Evolutionary conservation across 2,888 invertebrate species (phyloP).

Genomic region (Argyresthia albistria): DNA sequence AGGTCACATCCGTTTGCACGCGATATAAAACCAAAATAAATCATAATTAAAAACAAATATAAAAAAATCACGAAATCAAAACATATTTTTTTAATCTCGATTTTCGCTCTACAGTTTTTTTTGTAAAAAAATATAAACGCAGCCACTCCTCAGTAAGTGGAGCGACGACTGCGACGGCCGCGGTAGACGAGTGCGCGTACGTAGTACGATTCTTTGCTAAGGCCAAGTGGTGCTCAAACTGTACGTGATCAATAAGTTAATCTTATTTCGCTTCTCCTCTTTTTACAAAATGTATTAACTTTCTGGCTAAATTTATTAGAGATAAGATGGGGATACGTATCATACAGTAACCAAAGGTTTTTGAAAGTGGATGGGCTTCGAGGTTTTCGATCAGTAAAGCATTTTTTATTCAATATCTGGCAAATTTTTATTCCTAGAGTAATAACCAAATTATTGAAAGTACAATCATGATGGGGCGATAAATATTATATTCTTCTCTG

Average conservation of each 20-base stretch:
- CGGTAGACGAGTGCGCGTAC: neutral
- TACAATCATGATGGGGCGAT: no score
- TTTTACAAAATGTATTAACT: no score
- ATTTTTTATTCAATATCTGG: no score
- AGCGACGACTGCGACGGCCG: conserved; percentile 21
- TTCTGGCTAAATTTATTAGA: no score
- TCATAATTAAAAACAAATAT: neutral
- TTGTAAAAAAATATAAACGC: conserved; percentile 14
- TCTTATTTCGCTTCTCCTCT: no score
- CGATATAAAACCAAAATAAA: neutral
- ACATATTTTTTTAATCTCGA: neutral
- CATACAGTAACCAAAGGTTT: no score
- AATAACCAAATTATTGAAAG: no score
- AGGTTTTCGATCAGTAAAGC: no score
- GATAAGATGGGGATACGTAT: no score
- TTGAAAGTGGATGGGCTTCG: no score
- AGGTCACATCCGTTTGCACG: neutral
- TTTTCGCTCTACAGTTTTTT: conserved; percentile 4
- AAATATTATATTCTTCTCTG: neutral
- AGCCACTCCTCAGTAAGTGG: conserved; percentile 33
- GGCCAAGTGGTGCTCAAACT: conserved; percentile 37
- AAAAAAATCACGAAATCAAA: neutral
- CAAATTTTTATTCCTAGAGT: no score
- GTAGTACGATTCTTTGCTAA: conserved; percentile 24
- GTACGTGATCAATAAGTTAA: no score